phyloP scores from a whole-genome alignment of 2,113 vertebrate species.

The Acrocephalus kingi region DNA sequence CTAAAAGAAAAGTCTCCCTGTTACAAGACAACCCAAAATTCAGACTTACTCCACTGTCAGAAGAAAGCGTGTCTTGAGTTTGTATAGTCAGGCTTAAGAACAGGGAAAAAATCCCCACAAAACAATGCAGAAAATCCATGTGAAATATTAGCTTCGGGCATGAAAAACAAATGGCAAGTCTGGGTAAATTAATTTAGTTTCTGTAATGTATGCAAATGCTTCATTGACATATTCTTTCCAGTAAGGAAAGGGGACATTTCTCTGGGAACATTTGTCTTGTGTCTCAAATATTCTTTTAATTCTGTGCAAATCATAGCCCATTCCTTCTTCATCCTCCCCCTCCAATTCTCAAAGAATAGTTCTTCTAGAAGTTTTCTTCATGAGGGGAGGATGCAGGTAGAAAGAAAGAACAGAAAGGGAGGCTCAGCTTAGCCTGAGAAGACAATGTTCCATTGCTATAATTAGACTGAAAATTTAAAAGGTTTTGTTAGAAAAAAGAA shows the following conservation, averaged over 20 bases:
- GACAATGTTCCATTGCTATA: conserved; percentile 15
- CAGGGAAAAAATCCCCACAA: background rate
- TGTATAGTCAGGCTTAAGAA: background rate
- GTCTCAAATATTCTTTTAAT: conserved; percentile 8
- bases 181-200: background rate
- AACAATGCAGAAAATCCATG: background rate
- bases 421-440: background rate
- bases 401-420: conserved; percentile 13
- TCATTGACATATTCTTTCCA: background rate
- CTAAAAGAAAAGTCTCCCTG: background rate
- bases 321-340: conserved; percentile 9
- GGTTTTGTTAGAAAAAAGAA: background rate
- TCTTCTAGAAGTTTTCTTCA: background rate
- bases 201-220: background rate
- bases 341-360: background rate
- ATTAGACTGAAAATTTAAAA: background rate
- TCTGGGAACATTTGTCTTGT: background rate
- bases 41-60: background rate
- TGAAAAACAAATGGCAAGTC: background rate
- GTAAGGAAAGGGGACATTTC: background rate
- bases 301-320: background rate
- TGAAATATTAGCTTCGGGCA: background rate
- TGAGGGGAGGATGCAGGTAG: background rate
- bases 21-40: background rate
- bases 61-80: background rate